Evolutionary conservation across 2,113 vertebrate species (phyloP).

Genomic region (Erpornis zantholeuca): DNA sequence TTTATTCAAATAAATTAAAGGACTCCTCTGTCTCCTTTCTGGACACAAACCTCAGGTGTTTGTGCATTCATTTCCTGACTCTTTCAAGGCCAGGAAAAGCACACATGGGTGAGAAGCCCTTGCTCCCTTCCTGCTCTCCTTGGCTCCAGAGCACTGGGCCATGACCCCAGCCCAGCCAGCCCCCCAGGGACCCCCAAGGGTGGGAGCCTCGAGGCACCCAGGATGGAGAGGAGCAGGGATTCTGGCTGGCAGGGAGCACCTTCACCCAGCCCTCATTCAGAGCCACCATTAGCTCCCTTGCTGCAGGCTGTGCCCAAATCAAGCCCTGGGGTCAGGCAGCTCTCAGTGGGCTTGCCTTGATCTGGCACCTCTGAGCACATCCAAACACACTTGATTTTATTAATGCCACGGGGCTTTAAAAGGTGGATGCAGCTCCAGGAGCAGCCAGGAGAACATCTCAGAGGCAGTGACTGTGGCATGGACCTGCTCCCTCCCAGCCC

Average conservation of each 20-base stretch:
- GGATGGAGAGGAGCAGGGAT: neutral
- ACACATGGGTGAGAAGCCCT: accelerated
- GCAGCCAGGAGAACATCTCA: neutral
- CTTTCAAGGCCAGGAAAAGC: neutral
- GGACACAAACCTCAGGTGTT: no score
- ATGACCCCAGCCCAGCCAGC: neutral
- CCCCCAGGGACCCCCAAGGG: neutral
- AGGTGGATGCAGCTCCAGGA: neutral
- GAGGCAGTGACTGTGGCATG: accelerated
- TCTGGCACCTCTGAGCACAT: neutral
- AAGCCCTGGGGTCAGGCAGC: neutral
- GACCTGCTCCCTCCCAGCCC: neutral
- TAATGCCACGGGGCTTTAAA: accelerated
- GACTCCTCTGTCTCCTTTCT: no score
- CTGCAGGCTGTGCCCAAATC: accelerated
- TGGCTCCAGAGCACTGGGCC: neutral
- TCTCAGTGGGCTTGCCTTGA: neutral
- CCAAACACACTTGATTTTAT: neutral
- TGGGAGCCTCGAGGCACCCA: neutral
- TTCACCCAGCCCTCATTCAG: neutral
- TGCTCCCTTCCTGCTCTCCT: neutral
- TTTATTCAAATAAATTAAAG: no score
- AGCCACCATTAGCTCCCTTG: accelerated
- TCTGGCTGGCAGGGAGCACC: accelerated
- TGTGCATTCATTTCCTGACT: no score